These are phyloP conservation scores for Pan paniscus DNA, from an alignment of 2,113 vertebrate genomes.

Conservation along the genomic window DNA sequence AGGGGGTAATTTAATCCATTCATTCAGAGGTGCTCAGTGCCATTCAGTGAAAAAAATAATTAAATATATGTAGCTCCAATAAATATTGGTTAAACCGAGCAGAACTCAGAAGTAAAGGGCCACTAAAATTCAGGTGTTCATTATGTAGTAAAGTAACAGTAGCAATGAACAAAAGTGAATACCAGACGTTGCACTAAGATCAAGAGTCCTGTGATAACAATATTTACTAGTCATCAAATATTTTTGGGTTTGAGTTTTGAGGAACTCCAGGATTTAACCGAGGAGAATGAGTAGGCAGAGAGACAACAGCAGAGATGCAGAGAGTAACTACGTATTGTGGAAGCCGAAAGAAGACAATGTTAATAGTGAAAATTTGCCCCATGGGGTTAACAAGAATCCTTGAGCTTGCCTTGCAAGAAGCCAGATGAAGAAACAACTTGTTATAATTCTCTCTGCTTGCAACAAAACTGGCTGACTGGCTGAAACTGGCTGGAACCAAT, in stretches of 20 bases:
- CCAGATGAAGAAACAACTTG: neutral
- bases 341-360: neutral
- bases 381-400: neutral
- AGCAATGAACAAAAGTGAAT: neutral
- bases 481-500: neutral
- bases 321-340: neutral
- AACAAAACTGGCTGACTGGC: neutral
- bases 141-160: neutral
- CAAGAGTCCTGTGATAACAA: neutral
- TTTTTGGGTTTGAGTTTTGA: neutral
- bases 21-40: neutral
- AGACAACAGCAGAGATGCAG: neutral
- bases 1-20: neutral
- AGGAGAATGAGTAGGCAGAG: neutral
- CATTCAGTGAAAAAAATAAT: neutral
- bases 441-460: neutral
- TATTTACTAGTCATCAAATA: neutral
- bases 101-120: neutral
- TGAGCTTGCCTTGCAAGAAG: neutral
- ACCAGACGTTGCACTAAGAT: neutral
- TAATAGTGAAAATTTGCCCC: neutral
- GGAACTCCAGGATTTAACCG: neutral
- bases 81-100: neutral
- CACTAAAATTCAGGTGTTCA: neutral
- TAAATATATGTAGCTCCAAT: neutral